phyloP scores from a whole-genome alignment of 1,140 invertebrate genomes.

The Brevipalpus yothersi region DNA sequence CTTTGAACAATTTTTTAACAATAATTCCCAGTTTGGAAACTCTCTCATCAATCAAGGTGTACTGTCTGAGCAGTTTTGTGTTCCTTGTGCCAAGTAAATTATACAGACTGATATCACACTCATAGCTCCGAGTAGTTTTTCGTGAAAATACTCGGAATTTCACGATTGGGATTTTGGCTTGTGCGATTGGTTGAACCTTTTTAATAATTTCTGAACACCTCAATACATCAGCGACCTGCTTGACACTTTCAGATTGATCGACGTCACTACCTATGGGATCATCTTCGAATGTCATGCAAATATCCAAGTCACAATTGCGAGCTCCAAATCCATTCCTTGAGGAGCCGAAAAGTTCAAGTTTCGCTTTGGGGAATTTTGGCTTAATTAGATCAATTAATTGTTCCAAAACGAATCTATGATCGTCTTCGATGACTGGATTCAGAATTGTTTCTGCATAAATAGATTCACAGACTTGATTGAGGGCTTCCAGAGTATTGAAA shows the following conservation, averaged over 20 bases:
- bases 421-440: neutral
- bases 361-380: constrained; percentile 12
- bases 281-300: constrained; percentile 29
- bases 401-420: neutral
- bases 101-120: constrained; percentile 35
- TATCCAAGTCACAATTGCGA: constrained; percentile 30
- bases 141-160: constrained; percentile 26
- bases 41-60: constrained; percentile 28
- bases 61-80: constrained; percentile 27
- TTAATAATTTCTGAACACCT: constrained; percentile 19
- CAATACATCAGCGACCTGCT: constrained; percentile 20
- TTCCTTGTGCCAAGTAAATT: constrained; percentile 30
- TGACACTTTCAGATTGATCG: constrained; percentile 21
- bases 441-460: neutral
- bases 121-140: constrained; percentile 14
- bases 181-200: constrained; percentile 27
- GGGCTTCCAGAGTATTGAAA: neutral
- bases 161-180: constrained; percentile 38
- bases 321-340: constrained; percentile 36
- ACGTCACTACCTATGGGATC: constrained; percentile 18
- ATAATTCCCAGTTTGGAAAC: constrained; percentile 29
- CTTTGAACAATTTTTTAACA: constrained; percentile 32
- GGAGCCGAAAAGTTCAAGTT: constrained; percentile 31
- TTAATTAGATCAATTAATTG: neutral
- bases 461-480: neutral